These are phyloP conservation scores for Nephrotoma flavescens DNA, from an alignment of 2,888 invertebrate genomes.

Conservation along the genomic window DNA sequence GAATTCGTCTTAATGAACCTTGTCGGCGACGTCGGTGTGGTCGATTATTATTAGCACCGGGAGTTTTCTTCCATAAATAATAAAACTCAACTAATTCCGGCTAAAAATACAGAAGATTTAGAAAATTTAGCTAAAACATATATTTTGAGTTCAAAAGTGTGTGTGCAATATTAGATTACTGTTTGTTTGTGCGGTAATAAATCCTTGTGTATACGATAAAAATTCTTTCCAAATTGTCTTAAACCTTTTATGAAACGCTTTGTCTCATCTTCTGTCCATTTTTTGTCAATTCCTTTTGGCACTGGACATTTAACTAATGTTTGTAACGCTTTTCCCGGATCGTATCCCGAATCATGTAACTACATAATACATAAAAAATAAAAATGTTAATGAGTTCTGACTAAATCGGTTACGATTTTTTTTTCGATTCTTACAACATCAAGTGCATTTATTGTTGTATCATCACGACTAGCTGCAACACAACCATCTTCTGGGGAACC, in stretches of 20 bases:
- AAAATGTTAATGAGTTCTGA: background rate
- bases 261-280: conserved; percentile 96
- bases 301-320: conserved; percentile 94
- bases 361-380: conserved; percentile 25
- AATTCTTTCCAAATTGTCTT: conserved; percentile 97
- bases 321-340: conserved; percentile 90
- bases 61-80: conserved; percentile 99
- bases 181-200: conserved; percentile 93
- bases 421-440: conserved; percentile 54
- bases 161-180: conserved; percentile 33
- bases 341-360: conserved; percentile 93
- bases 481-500: conserved; percentile 95
- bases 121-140: background rate
- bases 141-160: background rate
- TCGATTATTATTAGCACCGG: conserved; percentile 91
- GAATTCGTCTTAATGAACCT: conserved; percentile 72
- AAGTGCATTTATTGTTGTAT: conserved; percentile 93
- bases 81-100: conserved; percentile 97
- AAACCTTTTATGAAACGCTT: conserved; percentile 98
- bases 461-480: conserved; percentile 90
- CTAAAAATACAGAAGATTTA: conserved; percentile 26
- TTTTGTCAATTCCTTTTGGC: conserved; percentile 92
- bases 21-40: conserved; percentile 83
- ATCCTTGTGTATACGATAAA: conserved; percentile 94
- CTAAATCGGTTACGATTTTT: background rate